Evolutionary conservation across 2,888 invertebrate species (phyloP).

Genomic region (Cyaniris semiargus): DNA sequence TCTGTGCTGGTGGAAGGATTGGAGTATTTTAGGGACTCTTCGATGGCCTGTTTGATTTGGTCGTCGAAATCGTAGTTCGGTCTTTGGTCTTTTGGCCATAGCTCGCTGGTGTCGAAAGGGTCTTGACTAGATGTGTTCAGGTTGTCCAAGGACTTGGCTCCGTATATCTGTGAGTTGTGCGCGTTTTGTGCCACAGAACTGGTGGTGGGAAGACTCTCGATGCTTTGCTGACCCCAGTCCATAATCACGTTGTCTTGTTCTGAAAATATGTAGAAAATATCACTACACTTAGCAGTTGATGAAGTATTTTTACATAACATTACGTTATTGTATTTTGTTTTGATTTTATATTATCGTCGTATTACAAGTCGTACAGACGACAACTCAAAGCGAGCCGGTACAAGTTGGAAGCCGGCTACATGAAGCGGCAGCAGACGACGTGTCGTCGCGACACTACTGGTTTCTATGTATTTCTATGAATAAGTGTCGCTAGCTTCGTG

Average conservation of each 20-base stretch:
- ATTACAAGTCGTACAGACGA: no score
- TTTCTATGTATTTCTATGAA: no score
- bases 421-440: no score
- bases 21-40: constrained; percentile 62
- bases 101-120: constrained; percentile 66
- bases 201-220: constrained; percentile 65
- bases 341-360: no score
- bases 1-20: constrained; percentile 49
- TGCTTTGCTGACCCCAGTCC: constrained; percentile 66
- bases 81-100: constrained; percentile 55
- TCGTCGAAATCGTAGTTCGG: constrained; percentile 49
- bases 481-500: no score
- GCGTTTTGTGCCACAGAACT: constrained; percentile 49
- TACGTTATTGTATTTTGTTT: no score
- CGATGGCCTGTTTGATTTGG: constrained; percentile 44
- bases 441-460: no score
- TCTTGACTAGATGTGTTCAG: constrained; percentile 52
- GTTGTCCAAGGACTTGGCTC: constrained; percentile 70
- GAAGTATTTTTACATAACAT: no score
- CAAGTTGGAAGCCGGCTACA: no score
- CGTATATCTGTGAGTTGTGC: constrained; percentile 52
- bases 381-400: no score
- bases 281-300: background rate
- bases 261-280: constrained; percentile 47
- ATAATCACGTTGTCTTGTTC: constrained; percentile 49